phyloP scores from a whole-genome alignment of 1,140 invertebrate species.

The Tribolium castaneum region DNA sequence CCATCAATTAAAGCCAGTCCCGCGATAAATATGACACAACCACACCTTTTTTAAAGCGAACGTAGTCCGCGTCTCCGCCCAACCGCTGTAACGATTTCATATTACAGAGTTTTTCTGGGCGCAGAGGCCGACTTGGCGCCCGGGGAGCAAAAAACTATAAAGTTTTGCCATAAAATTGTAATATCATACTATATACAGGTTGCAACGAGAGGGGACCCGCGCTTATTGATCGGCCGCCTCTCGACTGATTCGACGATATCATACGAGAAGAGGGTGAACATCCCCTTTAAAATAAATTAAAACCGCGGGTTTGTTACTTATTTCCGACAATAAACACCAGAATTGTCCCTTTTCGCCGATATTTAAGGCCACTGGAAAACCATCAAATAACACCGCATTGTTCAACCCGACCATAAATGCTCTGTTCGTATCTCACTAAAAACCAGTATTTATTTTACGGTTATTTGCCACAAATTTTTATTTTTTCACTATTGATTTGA shows the following conservation, averaged over 20 bases:
- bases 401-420: neutral
- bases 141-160: slow-evolving; percentile 52
- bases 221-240: slow-evolving; percentile 40
- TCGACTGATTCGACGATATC: slow-evolving; percentile 38
- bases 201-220: slow-evolving; percentile 40
- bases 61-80: slow-evolving; percentile 40
- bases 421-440: neutral
- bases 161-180: slow-evolving; percentile 56
- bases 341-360: neutral
- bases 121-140: slow-evolving; percentile 27
- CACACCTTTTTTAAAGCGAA: slow-evolving; percentile 42
- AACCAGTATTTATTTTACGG: neutral
- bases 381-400: neutral
- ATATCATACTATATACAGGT: slow-evolving; percentile 51
- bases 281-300: slow-evolving; percentile 47
- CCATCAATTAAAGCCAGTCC: neutral
- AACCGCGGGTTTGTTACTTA: neutral
- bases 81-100: slow-evolving; percentile 49
- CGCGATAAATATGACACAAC: slow-evolving; percentile 25
- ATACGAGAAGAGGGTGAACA: slow-evolving; percentile 24
- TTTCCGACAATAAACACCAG: neutral
- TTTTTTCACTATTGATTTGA: neutral
- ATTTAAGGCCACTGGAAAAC: neutral
- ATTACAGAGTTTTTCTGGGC: slow-evolving; percentile 47
- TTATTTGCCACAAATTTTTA: neutral